A percentile compares a stretch with the other conserved stretches of the same genome.
Conservation (phyloP, 2,888 invertebrate genomes). For the Trichacis sp. region DNA sequence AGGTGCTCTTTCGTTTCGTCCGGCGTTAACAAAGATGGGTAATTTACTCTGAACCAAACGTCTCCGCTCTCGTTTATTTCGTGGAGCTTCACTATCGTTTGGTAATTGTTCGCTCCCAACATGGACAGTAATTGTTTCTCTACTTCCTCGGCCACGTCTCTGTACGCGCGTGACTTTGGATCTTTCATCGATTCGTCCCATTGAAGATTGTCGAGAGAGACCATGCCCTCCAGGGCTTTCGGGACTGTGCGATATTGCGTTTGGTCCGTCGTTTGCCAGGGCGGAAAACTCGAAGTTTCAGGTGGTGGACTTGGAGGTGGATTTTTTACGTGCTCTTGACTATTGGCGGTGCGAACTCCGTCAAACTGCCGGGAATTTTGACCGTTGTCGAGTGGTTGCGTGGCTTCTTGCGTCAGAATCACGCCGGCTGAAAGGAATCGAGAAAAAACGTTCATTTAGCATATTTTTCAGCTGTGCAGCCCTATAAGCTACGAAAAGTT, state of each 20-base stretch:
- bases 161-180: constrained; percentile 75
- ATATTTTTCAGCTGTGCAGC: background rate
- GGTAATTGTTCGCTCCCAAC: constrained; percentile 46
- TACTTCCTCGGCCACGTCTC: constrained; percentile 73
- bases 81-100: constrained; percentile 58
- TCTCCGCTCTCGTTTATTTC: constrained; percentile 58
- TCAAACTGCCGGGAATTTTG: constrained; percentile 74
- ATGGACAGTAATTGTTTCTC: constrained; percentile 73
- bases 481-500: too few species aligned
- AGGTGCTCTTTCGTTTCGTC: constrained; percentile 54
- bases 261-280: constrained; percentile 65
- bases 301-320: constrained; percentile 64
- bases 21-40: constrained; percentile 53
- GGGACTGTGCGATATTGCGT: constrained; percentile 72
- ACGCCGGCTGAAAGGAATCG: constrained; percentile 74
- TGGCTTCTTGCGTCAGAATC: constrained; percentile 76
- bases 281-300: constrained; percentile 57
- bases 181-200: constrained; percentile 74
- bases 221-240: constrained; percentile 77
- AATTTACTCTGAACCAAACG: constrained; percentile 59
- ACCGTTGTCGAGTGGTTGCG: constrained; percentile 63
- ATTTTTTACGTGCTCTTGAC: constrained; percentile 61
- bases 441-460: background rate
- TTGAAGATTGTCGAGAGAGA: constrained; percentile 77
- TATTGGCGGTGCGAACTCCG: constrained; percentile 71